Evolutionary conservation across 1,140 invertebrate genomes (phyloP), one percentile per base, ranked within the genome.

Genomic region (Pteromalus puparum): DNA sequence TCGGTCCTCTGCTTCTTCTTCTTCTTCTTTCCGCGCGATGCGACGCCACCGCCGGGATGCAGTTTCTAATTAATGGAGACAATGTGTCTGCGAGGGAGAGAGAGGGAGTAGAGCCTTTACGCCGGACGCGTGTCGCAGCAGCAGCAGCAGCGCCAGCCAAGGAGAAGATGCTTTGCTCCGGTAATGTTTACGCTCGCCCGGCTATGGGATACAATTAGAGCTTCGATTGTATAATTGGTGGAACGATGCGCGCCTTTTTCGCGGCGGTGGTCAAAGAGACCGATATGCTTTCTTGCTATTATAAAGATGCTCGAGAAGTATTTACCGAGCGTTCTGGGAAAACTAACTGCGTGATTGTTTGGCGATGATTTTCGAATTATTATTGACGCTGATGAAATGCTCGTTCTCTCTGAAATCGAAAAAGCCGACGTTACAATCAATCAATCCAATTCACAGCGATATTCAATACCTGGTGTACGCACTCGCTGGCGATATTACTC

Each of bases 41-140:
- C n/a, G 13, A 42, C 76, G 21, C 2, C 30, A 34, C 30, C 30
- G 13, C 28, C 6, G 15, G 26, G 28, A 46, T 81, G 42, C 72
- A 75, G n/a, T 85, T 85, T 46, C 72, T 83, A 80, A 83, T 78
- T 83, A 83, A 65, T 30, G 21, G 65, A 28, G 70, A 61, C 70
- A 81, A 82, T 65, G 72, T 12, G 28, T 82, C 53, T 61, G 21
- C 21, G 53, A 61, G 30, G 6, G 30, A 34, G 30, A 34, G 30
- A 34, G 30, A 34, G 30, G 6, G 30, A 34, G 30, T n/a, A 48
- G 21, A 61, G 18, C 53, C 53, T 75, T 61, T n/a, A 82, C 34
- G 79, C 38, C 21, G 68, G 13, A 42, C 38, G 26, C n/a, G 15
- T 21, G 53, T 61, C 18, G 53, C 18, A 61, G 53, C 30, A 34